Conservation (phyloP, 2,888 invertebrate genomes). For the Diabrotica balteata region DNA sequence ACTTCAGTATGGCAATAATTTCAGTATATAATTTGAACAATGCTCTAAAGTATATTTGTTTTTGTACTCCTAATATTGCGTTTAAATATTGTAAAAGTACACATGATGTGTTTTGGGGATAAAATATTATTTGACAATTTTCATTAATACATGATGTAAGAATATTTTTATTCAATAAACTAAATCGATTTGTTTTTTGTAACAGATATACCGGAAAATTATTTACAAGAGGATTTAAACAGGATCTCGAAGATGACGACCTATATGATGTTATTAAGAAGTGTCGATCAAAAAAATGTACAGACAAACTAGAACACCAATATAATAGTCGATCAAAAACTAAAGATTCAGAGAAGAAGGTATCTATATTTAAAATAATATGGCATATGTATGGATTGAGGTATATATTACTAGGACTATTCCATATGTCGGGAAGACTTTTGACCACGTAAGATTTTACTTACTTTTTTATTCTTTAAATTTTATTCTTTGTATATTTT, state of each 20-base stretch:
- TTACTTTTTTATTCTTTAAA: not conserved
- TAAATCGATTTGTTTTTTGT: not conserved
- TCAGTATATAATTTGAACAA: too few species aligned
- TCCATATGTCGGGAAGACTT: slow-evolving; percentile 38
- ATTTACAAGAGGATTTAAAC: slow-evolving; percentile 68
- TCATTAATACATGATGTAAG: too few species aligned
- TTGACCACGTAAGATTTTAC: slow-evolving; percentile 34
- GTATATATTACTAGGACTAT: slow-evolving; percentile 39
- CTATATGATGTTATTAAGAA: slow-evolving; percentile 64
- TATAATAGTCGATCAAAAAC: slow-evolving; percentile 43
- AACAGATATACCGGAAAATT: slow-evolving; percentile 63
- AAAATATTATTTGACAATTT: too few species aligned
- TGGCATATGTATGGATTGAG: slow-evolving; percentile 45
- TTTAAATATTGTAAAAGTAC: too few species aligned
- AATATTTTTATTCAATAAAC: too few species aligned
- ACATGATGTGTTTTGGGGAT: too few species aligned
- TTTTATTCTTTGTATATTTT: not conserved
- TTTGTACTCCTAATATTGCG: too few species aligned
- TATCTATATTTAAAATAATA: slow-evolving; percentile 43
- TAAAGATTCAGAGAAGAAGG: slow-evolving; percentile 39
- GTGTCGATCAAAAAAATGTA: slow-evolving; percentile 49
- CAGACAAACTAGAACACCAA: slow-evolving; percentile 52
- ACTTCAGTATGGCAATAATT: too few species aligned
- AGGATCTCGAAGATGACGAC: slow-evolving; percentile 70
- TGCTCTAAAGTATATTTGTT: too few species aligned